Percentiles rank a stretch among this genome's conserved stretches.
These are phyloP conservation scores for Muschampia plurimacula DNA, from an alignment of 2,888 invertebrate genomes.

Conservation along the genomic window DNA sequence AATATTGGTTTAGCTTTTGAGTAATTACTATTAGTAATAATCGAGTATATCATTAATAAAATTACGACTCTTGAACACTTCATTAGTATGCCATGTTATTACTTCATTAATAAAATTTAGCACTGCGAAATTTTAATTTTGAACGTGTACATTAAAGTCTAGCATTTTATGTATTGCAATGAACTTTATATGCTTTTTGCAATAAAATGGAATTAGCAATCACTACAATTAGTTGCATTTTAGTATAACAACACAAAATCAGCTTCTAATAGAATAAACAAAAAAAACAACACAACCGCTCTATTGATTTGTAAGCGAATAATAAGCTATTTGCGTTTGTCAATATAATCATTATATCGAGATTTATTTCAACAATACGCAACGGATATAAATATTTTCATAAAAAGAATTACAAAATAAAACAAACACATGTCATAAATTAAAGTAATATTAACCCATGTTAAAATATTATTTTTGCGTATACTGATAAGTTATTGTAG, in stretches of 20 bases:
- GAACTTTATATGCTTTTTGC: neutral
- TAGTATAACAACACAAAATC: neutral
- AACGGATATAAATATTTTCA: neutral
- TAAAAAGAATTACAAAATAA: too few relatives aligned
- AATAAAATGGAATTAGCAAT: neutral
- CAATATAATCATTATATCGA: neutral
- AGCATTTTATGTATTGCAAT: neutral
- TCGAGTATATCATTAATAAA: neutral
- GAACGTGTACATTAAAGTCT: neutral
- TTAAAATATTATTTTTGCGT: too few relatives aligned
- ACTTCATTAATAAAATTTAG: too few relatives aligned
- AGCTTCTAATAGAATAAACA: neutral
- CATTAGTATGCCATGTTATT: too few relatives aligned
- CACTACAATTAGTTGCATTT: neutral
- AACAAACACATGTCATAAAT: too few relatives aligned
- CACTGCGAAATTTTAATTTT: too few relatives aligned
- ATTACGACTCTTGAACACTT: too few relatives aligned
- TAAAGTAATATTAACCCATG: too few relatives aligned
- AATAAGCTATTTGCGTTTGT: neutral
- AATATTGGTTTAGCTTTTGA: conserved; percentile 12
- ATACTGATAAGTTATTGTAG: too few relatives aligned
- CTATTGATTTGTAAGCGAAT: neutral
- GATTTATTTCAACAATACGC: neutral
- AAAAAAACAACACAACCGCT: neutral
- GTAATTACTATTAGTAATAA: neutral